Evolutionary conservation across 2,797 vertebrate genomes (phyloP).

Genomic region (Mycteria americana): DNA sequence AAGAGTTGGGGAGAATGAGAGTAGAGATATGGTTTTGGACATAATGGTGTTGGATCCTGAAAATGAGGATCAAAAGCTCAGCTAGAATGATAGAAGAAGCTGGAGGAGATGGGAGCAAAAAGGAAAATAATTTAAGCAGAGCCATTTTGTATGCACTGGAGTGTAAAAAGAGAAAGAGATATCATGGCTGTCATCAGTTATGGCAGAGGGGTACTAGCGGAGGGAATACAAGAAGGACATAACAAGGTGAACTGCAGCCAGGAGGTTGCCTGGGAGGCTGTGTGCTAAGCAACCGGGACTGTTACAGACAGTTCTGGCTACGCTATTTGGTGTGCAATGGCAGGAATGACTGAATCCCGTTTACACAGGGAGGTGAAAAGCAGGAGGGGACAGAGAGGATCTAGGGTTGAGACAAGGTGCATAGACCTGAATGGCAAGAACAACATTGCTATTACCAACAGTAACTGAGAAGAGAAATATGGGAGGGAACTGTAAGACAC

Average conservation of each 20-base stretch:
- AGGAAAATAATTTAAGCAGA: background rate
- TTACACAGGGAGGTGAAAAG: background rate
- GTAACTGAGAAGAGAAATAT: background rate
- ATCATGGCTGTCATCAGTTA: background rate
- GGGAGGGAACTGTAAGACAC: background rate
- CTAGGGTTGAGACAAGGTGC: background rate
- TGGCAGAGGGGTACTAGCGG: background rate
- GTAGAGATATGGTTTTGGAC: background rate
- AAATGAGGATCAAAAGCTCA: background rate
- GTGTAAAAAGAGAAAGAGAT: background rate
- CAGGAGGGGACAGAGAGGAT: background rate
- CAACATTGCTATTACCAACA: background rate
- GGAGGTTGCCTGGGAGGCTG: background rate
- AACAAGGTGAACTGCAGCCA: background rate
- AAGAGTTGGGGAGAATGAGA: background rate
- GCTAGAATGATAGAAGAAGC: background rate
- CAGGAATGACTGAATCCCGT: background rate
- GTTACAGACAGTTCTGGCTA: background rate
- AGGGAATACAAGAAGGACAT: background rate
- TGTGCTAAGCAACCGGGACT: background rate
- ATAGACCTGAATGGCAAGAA: background rate
- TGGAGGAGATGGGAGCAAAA: background rate
- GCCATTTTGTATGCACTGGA: background rate
- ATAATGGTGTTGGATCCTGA: background rate
- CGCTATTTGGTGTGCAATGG: background rate